Evolutionary conservation across 2,113 vertebrate species (phyloP).

Genomic region (Polypterus senegalus): DNA sequence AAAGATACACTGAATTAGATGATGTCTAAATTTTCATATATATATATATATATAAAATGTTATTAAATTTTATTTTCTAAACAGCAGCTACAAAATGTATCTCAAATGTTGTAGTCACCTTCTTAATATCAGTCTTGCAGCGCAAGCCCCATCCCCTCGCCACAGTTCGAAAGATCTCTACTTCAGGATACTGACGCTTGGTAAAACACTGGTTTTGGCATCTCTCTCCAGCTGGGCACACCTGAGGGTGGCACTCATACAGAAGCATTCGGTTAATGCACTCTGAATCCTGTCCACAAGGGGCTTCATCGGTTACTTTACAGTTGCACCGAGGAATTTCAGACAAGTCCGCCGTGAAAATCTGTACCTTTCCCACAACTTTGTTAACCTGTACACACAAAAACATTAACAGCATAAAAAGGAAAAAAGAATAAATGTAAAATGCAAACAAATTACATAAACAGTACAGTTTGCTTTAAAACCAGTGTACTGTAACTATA

Average conservation of each 20-base stretch:
- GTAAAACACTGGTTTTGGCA: slow-evolving; percentile 94
- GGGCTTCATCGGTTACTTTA: slow-evolving; percentile 81
- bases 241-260: slow-evolving; percentile 89
- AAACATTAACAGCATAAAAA: no score
- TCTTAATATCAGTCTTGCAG: slow-evolving; percentile 84
- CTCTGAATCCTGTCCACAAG: slow-evolving; percentile 87
- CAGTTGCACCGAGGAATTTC: slow-evolving; percentile 95
- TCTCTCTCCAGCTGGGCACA: slow-evolving; percentile 73
- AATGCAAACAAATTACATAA: no score
- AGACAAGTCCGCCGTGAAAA: slow-evolving; percentile 84
- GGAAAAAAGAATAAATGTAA: no score
- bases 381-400: slow-evolving; percentile 90
- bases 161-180: slow-evolving; percentile 87
- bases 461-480: no score
- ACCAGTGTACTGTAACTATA: no score
- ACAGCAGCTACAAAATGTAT: no score
- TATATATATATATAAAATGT: no score
- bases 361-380: slow-evolving; percentile 89
- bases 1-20: no score
- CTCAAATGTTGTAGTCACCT: no score
- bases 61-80: no score
- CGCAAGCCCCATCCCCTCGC: slow-evolving; percentile 91
- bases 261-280: slow-evolving; percentile 97
- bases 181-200: slow-evolving; percentile 86
- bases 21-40: no score